These are phyloP conservation scores for Eupithecia abbreviata DNA, from an alignment of 2,888 invertebrate genomes.

Conservation along the genomic window DNA sequence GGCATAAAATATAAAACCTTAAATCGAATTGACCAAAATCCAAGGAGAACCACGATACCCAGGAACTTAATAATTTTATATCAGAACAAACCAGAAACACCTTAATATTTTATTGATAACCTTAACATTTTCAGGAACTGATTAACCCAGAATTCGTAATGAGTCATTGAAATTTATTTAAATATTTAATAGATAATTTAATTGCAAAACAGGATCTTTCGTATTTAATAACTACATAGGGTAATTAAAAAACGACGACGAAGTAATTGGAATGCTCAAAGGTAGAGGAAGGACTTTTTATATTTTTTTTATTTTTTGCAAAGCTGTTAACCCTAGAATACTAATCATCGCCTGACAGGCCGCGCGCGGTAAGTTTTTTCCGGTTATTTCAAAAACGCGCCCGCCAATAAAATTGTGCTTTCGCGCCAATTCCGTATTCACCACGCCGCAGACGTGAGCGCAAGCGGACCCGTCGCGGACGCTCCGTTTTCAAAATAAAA, in stretches of 20 bases:
- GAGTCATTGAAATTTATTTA: neutral
- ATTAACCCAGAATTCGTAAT: neutral
- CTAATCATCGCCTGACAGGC: too few relatives aligned
- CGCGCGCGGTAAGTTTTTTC: too few relatives aligned
- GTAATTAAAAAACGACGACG: neutral
- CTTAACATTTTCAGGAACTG: slow-evolving; percentile 6
- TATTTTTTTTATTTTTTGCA: neutral
- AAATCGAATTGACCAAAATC: neutral
- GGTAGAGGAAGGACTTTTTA: neutral
- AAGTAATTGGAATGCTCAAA: neutral
- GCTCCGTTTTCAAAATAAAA: too few relatives aligned
- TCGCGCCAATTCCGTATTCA: too few relatives aligned
- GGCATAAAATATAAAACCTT: too few relatives aligned
- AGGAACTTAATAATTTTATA: neutral
- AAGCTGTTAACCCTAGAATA: neutral
- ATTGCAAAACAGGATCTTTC: neutral
- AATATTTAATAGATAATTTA: neutral
- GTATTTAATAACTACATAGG: neutral
- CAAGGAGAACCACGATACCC: neutral
- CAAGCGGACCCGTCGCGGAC: too few relatives aligned
- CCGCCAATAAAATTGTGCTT: too few relatives aligned
- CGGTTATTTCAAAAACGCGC: too few relatives aligned
- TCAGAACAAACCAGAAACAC: neutral
- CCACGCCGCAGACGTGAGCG: too few relatives aligned
- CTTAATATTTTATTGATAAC: neutral